These are phyloP conservation scores for Dicentrarchus labrax DNA, from an alignment of 2,113 vertebrate genomes.

Conservation along the genomic window DNA sequence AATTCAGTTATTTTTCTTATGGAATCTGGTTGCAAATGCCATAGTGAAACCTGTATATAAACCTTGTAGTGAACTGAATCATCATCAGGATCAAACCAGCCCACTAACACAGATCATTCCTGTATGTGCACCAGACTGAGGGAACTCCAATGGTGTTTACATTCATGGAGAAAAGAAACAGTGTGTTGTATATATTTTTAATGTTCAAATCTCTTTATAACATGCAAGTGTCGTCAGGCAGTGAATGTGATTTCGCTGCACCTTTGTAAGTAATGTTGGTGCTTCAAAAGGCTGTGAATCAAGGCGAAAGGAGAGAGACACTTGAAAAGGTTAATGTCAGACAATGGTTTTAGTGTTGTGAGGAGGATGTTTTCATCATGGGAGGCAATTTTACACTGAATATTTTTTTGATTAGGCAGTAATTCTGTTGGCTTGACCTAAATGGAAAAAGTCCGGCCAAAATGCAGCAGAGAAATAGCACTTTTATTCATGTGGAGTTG, in stretches of 20 bases:
- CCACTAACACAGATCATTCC: conserved; percentile 51
- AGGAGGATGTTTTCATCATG: conserved; percentile 47
- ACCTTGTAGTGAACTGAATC: conserved; percentile 43
- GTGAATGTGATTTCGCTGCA: conserved; percentile 63
- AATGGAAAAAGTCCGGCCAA: conserved; percentile 59
- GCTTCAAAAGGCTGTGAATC: conserved; percentile 57
- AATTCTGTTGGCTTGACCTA: conserved; percentile 63
- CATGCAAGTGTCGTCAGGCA: conserved; percentile 63
- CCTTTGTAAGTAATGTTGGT: conserved; percentile 37
- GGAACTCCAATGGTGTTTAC: conserved; percentile 23
- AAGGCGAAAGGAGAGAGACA: conserved; percentile 33
- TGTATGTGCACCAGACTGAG: conserved; percentile 32
- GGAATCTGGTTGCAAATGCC: conserved; percentile 43
- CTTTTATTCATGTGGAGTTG: conserved; percentile 72
- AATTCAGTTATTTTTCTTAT: conserved; percentile 73
- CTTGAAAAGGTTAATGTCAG: conserved; percentile 43
- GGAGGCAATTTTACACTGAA: conserved; percentile 61
- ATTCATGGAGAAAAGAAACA: conserved; percentile 16
- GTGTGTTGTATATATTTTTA: conserved; percentile 77
- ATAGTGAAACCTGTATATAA: conserved; percentile 57
- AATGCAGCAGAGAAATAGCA: conserved; percentile 69
- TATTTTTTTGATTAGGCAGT: conserved; percentile 36
- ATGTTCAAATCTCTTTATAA: conserved; percentile 72
- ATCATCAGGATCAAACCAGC: conserved; percentile 50
- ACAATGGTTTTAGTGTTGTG: conserved; percentile 57